Conservation (phyloP, 1,140 invertebrate genomes). For the Helicorthomorpha holstii region DNA sequence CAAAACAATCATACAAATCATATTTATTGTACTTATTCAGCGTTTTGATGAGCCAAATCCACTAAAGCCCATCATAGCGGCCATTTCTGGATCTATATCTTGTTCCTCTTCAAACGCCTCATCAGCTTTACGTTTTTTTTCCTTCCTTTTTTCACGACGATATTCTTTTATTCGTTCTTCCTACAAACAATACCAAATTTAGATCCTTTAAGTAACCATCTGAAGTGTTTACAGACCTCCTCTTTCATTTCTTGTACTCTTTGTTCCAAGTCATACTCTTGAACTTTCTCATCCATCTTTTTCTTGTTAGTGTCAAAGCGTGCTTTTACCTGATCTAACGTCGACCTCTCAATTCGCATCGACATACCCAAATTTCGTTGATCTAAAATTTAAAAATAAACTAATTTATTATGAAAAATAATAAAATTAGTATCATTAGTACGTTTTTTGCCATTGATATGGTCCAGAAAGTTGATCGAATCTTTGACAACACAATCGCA, state of each 20-base stretch:
- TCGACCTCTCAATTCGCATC: conserved; percentile 93
- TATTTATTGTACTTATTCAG: too few relatives aligned
- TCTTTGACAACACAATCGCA: conserved; percentile 99
- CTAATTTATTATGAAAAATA: conserved; percentile 1
- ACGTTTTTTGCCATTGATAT: conserved; percentile 99
- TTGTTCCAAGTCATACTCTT: conserved; percentile 87
- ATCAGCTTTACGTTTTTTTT: conserved; percentile 70
- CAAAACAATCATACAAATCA: too few relatives aligned
- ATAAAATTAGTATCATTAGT: conserved; percentile 19
- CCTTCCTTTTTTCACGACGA: conserved; percentile 71
- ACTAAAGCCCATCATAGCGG: conserved; percentile 92
- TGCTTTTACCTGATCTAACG: conserved; percentile 87
- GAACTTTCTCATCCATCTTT: conserved; percentile 87
- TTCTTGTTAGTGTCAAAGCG: conserved; percentile 85
- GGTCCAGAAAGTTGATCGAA: conserved; percentile 97
- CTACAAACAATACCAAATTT: conserved; percentile 24
- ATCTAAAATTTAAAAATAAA: conserved; percentile 38
- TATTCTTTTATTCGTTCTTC: conserved; percentile 90
- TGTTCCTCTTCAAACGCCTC: conserved; percentile 45
- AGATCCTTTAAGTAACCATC: not conserved
- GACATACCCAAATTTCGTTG: conserved; percentile 98
- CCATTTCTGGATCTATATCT: conserved; percentile 51
- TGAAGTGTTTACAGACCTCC: conserved; percentile 40
- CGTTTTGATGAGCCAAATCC: conserved; percentile 86
- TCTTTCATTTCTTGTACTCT: conserved; percentile 84